These are phyloP conservation scores for Sebastes goodei DNA, from an alignment of 2,797 vertebrate genomes.

Conservation along the genomic window DNA sequence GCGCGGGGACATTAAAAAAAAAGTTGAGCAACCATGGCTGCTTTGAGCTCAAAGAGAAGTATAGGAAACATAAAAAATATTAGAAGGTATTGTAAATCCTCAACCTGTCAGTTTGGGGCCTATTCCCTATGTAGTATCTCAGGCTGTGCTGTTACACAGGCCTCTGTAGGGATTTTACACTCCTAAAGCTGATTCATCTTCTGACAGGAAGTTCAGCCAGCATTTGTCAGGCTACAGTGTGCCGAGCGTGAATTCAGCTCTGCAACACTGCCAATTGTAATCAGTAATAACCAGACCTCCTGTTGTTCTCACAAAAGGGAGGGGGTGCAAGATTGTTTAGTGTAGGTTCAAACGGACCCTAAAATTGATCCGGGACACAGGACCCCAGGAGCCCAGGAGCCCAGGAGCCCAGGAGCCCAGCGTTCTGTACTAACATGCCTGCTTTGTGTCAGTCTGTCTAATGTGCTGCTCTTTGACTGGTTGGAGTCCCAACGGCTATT, in stretches of 20 bases:
- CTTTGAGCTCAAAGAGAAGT: background rate
- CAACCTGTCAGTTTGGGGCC: background rate
- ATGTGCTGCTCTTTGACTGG: constrained; percentile 62
- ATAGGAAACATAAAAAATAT: background rate
- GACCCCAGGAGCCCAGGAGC: constrained; percentile 38
- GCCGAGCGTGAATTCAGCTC: constrained; percentile 24
- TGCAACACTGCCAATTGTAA: constrained; percentile 53
- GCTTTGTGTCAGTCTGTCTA: constrained; percentile 41
- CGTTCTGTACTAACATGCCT: constrained; percentile 56
- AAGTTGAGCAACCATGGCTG: no score
- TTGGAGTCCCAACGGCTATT: constrained; percentile 62
- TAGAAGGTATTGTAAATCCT: background rate
- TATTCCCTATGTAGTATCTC: background rate
- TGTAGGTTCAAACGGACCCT: constrained; percentile 43
- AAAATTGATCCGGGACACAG: constrained; percentile 58
- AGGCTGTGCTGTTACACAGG: background rate
- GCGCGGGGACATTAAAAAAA: no score
- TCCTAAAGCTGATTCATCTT: constrained; percentile 22
- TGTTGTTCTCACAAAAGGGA: constrained; percentile 44
- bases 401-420: constrained; percentile 21
- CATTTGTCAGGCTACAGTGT: constrained; percentile 27
- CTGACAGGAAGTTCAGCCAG: constrained; percentile 35
- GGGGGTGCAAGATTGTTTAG: constrained; percentile 41
- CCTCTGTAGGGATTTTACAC: constrained; percentile 1
- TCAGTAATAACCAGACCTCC: constrained; percentile 65